Conservation (phyloP, 2,113 vertebrate species). For the Micromys minutus region DNA sequence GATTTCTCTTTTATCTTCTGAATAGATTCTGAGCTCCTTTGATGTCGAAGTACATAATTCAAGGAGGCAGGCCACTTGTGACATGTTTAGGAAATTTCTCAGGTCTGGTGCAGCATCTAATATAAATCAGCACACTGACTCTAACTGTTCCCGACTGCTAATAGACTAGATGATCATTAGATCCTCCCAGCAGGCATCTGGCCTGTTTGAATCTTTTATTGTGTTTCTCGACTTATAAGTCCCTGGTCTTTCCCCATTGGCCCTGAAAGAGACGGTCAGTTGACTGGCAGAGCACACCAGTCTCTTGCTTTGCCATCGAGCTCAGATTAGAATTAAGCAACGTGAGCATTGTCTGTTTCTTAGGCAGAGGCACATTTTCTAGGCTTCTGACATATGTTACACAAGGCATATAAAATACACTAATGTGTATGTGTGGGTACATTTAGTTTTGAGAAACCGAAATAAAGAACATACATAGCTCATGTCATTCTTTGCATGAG, state of each 20-base stretch:
- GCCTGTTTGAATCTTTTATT: constrained; percentile 3
- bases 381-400: background rate
- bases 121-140: background rate
- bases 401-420: background rate
- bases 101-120: background rate
- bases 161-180: background rate
- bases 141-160: background rate
- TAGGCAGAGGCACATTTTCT: background rate
- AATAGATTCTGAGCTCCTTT: constrained; percentile 16
- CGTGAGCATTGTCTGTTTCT: background rate
- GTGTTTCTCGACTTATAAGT: constrained; percentile 1
- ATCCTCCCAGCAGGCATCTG: background rate
- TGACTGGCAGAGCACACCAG: background rate
- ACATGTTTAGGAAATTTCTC: background rate
- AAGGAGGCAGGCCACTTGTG: background rate
- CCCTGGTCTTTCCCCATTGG: background rate
- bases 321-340: background rate
- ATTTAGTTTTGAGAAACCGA: background rate
- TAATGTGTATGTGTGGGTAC: background rate
- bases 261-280: background rate
- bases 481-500: background rate
- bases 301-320: background rate
- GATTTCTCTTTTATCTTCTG: constrained; percentile 24
- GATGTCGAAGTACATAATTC: background rate
- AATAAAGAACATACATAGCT: background rate